Evolutionary conservation across 2,113 vertebrate species (phyloP).

Genomic region (Microtus pennsylvanicus): DNA sequence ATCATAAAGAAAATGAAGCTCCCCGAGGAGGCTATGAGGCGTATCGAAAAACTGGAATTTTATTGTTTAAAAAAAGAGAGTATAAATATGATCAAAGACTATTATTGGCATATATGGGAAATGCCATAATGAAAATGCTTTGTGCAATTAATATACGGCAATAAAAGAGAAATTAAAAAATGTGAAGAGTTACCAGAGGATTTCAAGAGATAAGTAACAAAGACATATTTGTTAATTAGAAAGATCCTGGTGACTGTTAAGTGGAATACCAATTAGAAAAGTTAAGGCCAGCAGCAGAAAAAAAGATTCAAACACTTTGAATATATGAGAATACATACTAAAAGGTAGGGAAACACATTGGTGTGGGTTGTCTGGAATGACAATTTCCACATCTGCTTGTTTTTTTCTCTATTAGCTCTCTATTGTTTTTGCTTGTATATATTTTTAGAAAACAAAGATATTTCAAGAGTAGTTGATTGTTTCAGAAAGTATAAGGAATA

Average conservation of each 20-base stretch:
- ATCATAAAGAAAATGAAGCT: neutral
- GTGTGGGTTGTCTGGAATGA: neutral
- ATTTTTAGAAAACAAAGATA: neutral
- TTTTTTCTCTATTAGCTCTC: neutral
- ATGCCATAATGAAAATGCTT: neutral
- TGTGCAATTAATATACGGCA: neutral
- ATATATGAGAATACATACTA: neutral
- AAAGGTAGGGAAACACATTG: neutral
- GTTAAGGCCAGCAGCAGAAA: neutral
- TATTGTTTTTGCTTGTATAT: neutral
- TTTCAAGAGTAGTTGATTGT: neutral
- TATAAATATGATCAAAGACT: neutral
- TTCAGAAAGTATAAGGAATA: neutral
- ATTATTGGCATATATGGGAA: neutral
- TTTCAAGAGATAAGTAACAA: conserved; percentile 31
- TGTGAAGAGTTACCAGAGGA: neutral
- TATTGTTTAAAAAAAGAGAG: neutral
- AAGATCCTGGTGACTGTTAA: neutral
- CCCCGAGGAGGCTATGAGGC: neutral
- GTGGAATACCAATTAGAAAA: conserved; percentile 21
- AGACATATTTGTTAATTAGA: conserved; percentile 20
- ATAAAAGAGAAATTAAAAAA: neutral
- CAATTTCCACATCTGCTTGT: neutral
- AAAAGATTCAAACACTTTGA: neutral
- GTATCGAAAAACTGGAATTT: neutral